Evolutionary conservation across 2,888 invertebrate genomes (phyloP).

Genomic region (Prenolepis imparis): DNA sequence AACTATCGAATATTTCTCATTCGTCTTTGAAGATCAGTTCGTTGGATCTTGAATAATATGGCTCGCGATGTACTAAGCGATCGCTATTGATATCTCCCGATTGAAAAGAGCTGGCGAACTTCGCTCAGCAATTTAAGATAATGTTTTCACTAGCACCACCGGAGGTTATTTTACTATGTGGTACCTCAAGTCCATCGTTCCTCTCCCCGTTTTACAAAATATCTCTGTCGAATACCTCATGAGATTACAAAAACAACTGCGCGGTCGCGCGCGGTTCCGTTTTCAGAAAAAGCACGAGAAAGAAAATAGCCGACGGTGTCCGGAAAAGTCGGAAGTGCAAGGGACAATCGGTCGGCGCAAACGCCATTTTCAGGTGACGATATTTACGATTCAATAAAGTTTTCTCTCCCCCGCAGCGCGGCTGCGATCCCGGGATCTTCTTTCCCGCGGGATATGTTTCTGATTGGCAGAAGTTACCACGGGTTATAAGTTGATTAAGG

Average conservation of each 20-base stretch:
- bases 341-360: conserved; percentile 55
- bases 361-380: conserved; percentile 66
- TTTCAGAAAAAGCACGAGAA: conserved; percentile 55
- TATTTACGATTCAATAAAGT: conserved; percentile 77
- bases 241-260: conserved; percentile 65
- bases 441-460: conserved; percentile 66
- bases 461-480: conserved; percentile 66
- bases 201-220: conserved; percentile 33
- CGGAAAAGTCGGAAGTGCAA: conserved; percentile 59
- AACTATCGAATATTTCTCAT: background rate
- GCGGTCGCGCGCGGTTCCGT: conserved; percentile 14
- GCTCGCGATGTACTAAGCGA: background rate
- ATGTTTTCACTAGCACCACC: conserved; percentile 39
- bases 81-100: conserved; percentile 17
- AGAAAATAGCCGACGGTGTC: conserved; percentile 65
- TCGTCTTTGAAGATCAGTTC: background rate
- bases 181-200: conserved; percentile 26
- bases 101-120: background rate
- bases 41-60: conserved; percentile 12
- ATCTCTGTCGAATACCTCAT: conserved; percentile 43
- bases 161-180: conserved; percentile 49
- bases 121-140: conserved; percentile 33
- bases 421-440: conserved; percentile 70
- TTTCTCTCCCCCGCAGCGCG: conserved; percentile 61
- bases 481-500: conserved; percentile 71